Base-by-base conservation (phyloP, 2,888 invertebrate species). In the Glaucopsyche alexis region DNA sequence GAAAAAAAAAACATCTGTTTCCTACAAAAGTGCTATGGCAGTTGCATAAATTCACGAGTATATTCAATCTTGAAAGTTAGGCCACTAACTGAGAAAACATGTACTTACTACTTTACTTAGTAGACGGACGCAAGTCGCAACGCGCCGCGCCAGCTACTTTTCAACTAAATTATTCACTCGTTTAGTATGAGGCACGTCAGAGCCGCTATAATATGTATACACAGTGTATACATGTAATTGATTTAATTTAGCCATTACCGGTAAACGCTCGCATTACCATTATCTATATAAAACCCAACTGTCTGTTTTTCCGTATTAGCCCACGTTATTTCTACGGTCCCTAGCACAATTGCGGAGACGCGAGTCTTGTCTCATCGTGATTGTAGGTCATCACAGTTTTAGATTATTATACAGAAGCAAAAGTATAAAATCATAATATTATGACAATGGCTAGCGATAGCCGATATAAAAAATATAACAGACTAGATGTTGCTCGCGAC, bases 291-390 rank as follows among this genome's bases (percentile, higher is more conserved):
- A 47, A 47, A 47, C 14, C 11, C 11, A 11, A 8, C 9, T 16
- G 42, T 66, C 45, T 66, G 45, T 72, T 73, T 60, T 60, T 60
- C 38, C 38, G 38, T 60, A 14, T 60, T 11, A 11, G 11, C 16
- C 0, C 55, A 2, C 9, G 55, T 19, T 19, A 29, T 60, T 60
- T 29, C 29, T 60, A 19, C 16, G 16, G 55, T 29, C 11, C 19
- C 13, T 5, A 19, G 47, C 47, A 47, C 11, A 47, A 47, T 13
- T 47, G 47, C 8, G 13, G 42, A 4, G 42, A 47, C 47, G 47
- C 13, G 47, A 47, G 47, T 47, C 1, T 11, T 47, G 47, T 47
- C 47, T 11, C 47, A 9, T 47, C 11, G 9, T 47, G 40, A 52
- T n/a, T 66, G 50, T 65, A 55, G 29, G 29, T 29, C 29, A 1